These are phyloP conservation scores for Rhinogobius similis DNA, from an alignment of 2,113 vertebrate genomes.

Conservation along the genomic window DNA sequence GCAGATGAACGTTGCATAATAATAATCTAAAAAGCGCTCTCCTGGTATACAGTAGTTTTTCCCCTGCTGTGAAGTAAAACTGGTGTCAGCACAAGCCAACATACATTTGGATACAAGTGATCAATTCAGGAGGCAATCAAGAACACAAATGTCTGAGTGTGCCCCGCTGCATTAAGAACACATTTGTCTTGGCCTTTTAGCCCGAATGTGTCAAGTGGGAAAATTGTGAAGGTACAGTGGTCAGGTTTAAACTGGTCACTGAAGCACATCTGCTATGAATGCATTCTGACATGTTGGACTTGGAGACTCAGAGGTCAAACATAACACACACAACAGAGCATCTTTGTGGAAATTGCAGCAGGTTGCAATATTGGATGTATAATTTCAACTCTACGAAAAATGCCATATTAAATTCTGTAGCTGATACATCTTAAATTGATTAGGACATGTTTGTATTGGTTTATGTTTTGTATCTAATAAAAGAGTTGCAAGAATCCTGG, in stretches of 20 bases:
- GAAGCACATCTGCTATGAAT: conserved; percentile 7
- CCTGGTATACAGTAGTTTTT: neutral
- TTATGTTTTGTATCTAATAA: no score
- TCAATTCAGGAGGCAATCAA: neutral
- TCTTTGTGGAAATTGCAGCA: conserved; percentile 1
- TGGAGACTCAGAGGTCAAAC: conserved; percentile 1
- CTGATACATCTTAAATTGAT: no score
- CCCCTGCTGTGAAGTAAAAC: neutral
- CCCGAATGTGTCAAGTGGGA: conserved; percentile 4
- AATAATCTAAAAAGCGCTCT: neutral
- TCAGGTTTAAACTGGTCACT: conserved; percentile 6
- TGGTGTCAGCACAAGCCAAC: neutral
- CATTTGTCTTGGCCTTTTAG: conserved; percentile 7
- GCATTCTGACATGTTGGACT: conserved; percentile 8
- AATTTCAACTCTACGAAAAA: neutral
- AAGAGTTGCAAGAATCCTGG: no score
- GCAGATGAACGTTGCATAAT: neutral
- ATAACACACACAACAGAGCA: conserved; percentile 1
- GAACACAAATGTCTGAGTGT: neutral
- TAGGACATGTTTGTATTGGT: no score
- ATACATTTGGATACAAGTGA: conserved; percentile 14
- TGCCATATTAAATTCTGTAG: neutral
- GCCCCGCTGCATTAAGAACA: conserved; percentile 2
- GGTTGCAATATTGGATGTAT: neutral
- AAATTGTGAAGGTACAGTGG: conserved; percentile 1